phyloP scores from a whole-genome alignment of 2,797 vertebrate species.

The Champsocephalus gunnari region DNA sequence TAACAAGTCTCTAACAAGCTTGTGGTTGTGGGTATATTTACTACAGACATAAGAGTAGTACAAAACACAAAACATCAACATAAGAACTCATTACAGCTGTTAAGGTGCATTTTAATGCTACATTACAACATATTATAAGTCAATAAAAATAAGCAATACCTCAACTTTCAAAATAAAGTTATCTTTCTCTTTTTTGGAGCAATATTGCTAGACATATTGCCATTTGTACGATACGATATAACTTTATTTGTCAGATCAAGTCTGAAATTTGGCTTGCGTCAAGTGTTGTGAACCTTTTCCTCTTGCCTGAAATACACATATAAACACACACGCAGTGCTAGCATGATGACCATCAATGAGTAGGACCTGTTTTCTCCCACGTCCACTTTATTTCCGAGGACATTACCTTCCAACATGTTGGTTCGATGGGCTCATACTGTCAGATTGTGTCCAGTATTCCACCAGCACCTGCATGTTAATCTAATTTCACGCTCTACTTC shows the following conservation, averaged over 20 bases:
- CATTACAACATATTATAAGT: not conserved
- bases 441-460: slow-evolving; percentile 62
- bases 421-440: slow-evolving; percentile 42
- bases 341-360: slow-evolving; percentile 1
- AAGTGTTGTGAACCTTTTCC: no score
- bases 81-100: not conserved
- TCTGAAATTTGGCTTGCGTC: no score
- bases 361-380: not conserved
- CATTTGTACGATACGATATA: not conserved
- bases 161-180: not conserved
- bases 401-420: slow-evolving; percentile 24
- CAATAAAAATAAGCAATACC: not conserved
- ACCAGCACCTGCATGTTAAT: slow-evolving; percentile 70
- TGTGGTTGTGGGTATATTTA: not conserved
- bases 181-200: not conserved
- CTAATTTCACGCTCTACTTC: slow-evolving; percentile 79
- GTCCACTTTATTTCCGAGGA: not conserved
- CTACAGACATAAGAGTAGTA: not conserved
- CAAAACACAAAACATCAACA: not conserved
- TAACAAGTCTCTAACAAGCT: not conserved
- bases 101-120: not conserved
- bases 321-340: not conserved
- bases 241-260: no score
- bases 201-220: not conserved
- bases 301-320: not conserved